phyloP scores from a whole-genome alignment of 2,797 vertebrate genomes.

The Tapirus indicus region DNA sequence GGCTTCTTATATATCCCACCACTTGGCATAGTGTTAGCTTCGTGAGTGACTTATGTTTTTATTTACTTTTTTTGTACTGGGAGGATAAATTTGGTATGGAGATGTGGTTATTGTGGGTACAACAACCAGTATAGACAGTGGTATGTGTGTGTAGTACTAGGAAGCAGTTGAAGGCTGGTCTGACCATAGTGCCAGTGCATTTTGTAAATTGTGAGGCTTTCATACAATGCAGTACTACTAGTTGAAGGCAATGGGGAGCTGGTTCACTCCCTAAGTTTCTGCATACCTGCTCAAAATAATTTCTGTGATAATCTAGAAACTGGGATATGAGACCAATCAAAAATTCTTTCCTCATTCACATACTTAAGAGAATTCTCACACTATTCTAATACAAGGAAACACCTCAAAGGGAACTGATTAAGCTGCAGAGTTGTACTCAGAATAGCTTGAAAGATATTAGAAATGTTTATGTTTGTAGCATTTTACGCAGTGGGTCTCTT shows the following conservation, averaged over 20 bases:
- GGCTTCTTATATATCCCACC: neutral
- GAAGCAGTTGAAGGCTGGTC: neutral
- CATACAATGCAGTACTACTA: neutral
- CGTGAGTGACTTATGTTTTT: neutral
- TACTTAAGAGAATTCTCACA: neutral
- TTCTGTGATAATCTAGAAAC: neutral
- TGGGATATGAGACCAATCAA: neutral
- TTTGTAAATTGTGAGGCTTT: neutral
- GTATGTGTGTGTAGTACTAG: neutral
- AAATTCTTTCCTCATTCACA: neutral
- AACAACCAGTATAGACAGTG: neutral
- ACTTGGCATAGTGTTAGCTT: neutral
- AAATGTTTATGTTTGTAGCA: conserved; percentile 47
- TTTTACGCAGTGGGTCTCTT: conserved; percentile 73
- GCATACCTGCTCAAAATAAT: neutral
- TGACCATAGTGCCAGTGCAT: neutral
- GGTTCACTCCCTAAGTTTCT: neutral
- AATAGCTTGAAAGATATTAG: conserved; percentile 3
- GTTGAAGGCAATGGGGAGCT: neutral
- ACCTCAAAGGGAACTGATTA: neutral
- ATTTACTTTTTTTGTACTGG: neutral
- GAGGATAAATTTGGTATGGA: neutral
- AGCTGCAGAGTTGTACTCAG: neutral
- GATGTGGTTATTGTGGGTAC: neutral
- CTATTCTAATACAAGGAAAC: neutral